These are phyloP conservation scores for Drosophila tsacasi DNA, from an alignment of 1,140 invertebrate species.

Conservation along the genomic window DNA sequence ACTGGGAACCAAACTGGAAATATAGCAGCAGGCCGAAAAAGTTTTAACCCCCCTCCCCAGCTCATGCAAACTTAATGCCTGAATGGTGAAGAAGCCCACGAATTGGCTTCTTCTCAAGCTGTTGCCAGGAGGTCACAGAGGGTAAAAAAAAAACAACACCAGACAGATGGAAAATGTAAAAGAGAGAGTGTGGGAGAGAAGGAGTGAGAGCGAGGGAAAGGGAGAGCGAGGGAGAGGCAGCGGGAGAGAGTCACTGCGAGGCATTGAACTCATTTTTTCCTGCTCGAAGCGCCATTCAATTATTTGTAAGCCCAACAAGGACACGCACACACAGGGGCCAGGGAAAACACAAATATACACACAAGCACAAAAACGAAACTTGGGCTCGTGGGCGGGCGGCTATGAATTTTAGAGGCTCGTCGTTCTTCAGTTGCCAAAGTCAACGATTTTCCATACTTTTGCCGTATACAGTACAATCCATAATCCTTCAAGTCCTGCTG, in stretches of 20 bases:
- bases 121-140: constrained; percentile 29
- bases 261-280: constrained; percentile 41
- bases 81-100: constrained; percentile 30
- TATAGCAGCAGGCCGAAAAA: constrained; percentile 19
- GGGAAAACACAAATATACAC: constrained; percentile 1
- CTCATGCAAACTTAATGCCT: constrained; percentile 55
- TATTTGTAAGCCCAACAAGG: constrained; percentile 48
- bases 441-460: background rate
- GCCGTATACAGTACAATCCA: background rate
- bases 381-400: constrained; percentile 26
- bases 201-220: background rate
- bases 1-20: constrained; percentile 4
- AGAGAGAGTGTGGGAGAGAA: background rate
- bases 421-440: background rate
- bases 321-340: constrained; percentile 28
- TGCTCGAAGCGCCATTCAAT: constrained; percentile 39
- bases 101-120: constrained; percentile 51
- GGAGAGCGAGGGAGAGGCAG: background rate
- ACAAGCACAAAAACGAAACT: constrained; percentile 18
- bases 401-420: constrained; percentile 70
- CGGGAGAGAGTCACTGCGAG: constrained; percentile 3
- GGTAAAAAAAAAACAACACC: constrained; percentile 3
- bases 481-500: background rate
- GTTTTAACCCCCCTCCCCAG: background rate
- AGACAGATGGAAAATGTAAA: constrained; percentile 17